Percentiles rank a stretch among this genome's conserved stretches.
phyloP scores from a whole-genome alignment of 2,888 invertebrate species.

The Drosophila monieri region DNA sequence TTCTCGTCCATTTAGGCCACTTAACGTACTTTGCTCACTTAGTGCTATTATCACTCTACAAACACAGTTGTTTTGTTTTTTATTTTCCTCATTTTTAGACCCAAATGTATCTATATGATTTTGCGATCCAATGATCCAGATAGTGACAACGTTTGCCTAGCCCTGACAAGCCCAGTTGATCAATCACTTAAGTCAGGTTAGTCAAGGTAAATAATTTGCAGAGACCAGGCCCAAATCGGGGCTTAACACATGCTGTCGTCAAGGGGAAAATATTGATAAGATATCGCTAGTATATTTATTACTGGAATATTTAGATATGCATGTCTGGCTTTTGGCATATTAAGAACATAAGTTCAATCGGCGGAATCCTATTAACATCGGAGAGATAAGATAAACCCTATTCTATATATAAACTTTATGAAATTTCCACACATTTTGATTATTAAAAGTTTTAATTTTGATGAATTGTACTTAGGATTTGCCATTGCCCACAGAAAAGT shows the following conservation, averaged over 20 bases:
- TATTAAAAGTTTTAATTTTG: not conserved
- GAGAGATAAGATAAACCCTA: constrained; percentile 37
- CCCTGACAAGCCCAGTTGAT: constrained; percentile 43
- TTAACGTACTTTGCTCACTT: constrained; percentile 23
- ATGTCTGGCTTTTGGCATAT: constrained; percentile 50
- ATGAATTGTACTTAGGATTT: not conserved
- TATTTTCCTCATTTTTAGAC: constrained; percentile 9
- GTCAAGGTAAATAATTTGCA: constrained; percentile 58
- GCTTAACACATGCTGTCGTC: constrained; percentile 7
- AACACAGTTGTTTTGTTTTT: constrained; percentile 44
- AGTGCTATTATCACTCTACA: constrained; percentile 24
- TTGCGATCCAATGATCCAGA: constrained; percentile 22
- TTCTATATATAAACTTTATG: not conserved
- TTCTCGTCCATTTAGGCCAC: constrained; percentile 21
- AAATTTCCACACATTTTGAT: not conserved
- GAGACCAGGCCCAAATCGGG: constrained; percentile 9
- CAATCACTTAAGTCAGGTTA: constrained; percentile 57
- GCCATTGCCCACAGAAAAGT: constrained; percentile 1
- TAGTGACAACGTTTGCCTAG: constrained; percentile 30
- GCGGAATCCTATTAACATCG: constrained; percentile 3
- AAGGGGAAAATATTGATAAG: constrained; percentile 36
- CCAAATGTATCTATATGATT: constrained; percentile 18
- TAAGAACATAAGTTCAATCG: constrained; percentile 49
- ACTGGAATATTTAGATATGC: constrained; percentile 28
- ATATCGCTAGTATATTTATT: constrained; percentile 29